phyloP scores from a whole-genome alignment of 2,797 vertebrate genomes.

The Cheirogaleus major region DNA sequence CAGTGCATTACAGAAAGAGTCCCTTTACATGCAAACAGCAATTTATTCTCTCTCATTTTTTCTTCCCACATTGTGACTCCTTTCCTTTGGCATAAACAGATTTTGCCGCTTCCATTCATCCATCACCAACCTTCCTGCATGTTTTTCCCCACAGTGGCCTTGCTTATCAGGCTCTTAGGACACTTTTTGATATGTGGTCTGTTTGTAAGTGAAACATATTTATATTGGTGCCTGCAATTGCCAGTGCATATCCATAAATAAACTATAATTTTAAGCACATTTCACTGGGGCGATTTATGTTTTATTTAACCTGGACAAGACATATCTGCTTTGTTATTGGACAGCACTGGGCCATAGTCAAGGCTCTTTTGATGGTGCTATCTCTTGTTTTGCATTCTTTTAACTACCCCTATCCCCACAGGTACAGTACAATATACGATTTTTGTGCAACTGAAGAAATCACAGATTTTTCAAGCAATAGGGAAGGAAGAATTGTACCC shows the following conservation, averaged over 20 bases:
- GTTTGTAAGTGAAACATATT: constrained; percentile 37
- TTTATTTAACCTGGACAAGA: constrained; percentile 49
- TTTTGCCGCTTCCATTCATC: constrained; percentile 6
- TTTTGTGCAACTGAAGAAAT: not conserved
- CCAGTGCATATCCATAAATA: constrained; percentile 32
- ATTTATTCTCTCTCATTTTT: constrained; percentile 8
- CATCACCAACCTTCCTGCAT: constrained; percentile 32
- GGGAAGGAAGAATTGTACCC: not conserved
- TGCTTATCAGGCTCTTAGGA: constrained; percentile 43
- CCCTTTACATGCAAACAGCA: not conserved
- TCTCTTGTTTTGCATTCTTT: not conserved
- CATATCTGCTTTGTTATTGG: not conserved
- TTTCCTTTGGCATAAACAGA: constrained; percentile 37
- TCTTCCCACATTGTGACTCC: not conserved
- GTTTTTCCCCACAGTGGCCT: constrained; percentile 14
- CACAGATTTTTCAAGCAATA: not conserved
- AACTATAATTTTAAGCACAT: constrained; percentile 39
- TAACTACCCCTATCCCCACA: not conserved
- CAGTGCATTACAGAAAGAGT: not conserved
- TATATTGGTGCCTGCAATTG: constrained; percentile 25
- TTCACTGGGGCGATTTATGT: constrained; percentile 2
- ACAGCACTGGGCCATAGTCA: not conserved
- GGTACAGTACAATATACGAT: too few species aligned
- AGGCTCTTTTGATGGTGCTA: not conserved
- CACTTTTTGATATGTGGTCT: not conserved